Conservation (phyloP, 1,140 invertebrate genomes). For the Steinernema feltiae region DNA sequence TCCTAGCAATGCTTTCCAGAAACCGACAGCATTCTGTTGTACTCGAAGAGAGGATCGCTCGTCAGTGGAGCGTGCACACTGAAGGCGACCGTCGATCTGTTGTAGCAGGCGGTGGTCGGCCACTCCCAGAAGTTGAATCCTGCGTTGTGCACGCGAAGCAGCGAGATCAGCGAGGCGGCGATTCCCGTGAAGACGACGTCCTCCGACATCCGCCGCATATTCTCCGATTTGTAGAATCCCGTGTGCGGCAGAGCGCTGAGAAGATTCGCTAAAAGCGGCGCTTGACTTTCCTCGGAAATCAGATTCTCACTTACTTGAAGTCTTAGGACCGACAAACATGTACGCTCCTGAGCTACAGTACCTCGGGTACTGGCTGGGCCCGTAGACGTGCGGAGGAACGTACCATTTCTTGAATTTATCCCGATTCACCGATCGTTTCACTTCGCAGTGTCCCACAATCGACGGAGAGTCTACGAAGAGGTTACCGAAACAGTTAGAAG, state of each 20-base stretch:
- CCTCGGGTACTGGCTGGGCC: neutral
- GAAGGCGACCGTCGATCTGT: neutral
- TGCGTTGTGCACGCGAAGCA: neutral
- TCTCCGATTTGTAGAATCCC: neutral
- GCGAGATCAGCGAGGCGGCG: neutral
- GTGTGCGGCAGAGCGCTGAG: neutral
- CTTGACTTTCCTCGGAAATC: too few species aligned
- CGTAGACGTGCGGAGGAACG: conserved; percentile 4
- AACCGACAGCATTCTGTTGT: neutral
- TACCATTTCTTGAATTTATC: neutral
- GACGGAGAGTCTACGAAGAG: neutral
- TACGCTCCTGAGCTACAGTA: neutral
- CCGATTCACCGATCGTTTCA: neutral
- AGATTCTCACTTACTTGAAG: neutral
- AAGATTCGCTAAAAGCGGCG: neutral
- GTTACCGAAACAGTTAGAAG: neutral
- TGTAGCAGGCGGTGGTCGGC: neutral
- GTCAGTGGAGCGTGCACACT: neutral
- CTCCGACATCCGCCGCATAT: neutral
- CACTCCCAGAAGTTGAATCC: conserved; percentile 4
- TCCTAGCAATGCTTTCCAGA: neutral
- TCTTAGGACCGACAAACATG: neutral
- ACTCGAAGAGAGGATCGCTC: neutral
- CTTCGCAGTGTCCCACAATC: neutral
- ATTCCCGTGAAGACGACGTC: neutral